A percentile compares a stretch with the other conserved stretches of the same genome.
These are phyloP conservation scores for Octonoba sinensis DNA, from an alignment of 2,888 invertebrate species.

Conservation along the genomic window DNA sequence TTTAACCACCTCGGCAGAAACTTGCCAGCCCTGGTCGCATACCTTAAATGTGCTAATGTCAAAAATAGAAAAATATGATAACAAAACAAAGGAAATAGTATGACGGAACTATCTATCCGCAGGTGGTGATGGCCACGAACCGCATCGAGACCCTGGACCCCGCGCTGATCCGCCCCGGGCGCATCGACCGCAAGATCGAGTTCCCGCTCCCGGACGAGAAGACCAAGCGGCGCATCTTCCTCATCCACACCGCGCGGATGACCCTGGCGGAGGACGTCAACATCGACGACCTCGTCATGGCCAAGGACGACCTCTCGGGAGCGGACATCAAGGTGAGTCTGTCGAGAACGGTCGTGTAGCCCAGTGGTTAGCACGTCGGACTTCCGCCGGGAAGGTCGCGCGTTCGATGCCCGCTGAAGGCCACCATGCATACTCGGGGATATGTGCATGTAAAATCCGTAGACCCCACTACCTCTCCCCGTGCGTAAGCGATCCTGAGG, in stretches of 20 bases:
- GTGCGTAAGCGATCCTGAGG: no score
- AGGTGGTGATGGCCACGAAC: constrained; percentile 97
- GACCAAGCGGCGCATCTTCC: constrained; percentile 95
- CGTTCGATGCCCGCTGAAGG: no score
- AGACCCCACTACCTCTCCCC: no score
- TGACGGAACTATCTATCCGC: no score
- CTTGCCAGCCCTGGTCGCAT: no score
- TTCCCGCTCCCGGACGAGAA: constrained; percentile 99
- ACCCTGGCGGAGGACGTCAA: constrained; percentile 97
- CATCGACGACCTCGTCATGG: constrained; percentile 96
- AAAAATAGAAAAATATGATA: no score
- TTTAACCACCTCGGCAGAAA: no score
- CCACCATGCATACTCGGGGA: no score
- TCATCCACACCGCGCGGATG: constrained; percentile 99
- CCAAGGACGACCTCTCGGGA: constrained; percentile 99
- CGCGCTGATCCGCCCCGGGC: constrained; percentile 96
- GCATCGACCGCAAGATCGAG: constrained; percentile 99
- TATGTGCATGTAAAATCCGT: no score
- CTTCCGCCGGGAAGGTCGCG: no score
- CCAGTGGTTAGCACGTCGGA: neutral
- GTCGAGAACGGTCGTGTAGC: neutral
- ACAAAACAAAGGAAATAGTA: no score
- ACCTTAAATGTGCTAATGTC: no score
- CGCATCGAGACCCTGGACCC: constrained; percentile 99
- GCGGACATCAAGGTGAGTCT: constrained; percentile 85